Base-by-base conservation (phyloP, 1,140 invertebrate genomes). In the Wiebesia pumilae region DNA sequence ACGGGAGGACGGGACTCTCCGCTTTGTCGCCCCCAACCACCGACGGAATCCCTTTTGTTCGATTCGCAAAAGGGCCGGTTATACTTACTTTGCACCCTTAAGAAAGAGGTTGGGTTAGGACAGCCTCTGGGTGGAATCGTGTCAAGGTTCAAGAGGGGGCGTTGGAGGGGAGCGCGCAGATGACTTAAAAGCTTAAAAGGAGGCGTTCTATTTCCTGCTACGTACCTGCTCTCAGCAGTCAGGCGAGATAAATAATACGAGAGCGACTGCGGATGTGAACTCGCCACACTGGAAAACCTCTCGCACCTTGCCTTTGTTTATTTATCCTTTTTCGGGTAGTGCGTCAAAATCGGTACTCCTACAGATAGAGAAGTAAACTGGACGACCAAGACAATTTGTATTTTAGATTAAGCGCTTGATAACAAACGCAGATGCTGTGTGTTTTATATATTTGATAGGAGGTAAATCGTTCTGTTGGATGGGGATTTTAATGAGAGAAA, bases 201-300 rank as follows among this genome's bases (percentile, higher is more conserved):
- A 43, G 80, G 62, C n/a, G 80, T 65, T 77, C 71, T 84, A 84
- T 77, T 84, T 84, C 47, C 51, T 85, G 69, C 3, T 30, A 38
- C 40, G 38, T 80, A 71, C 83, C 73, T 79, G 71, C 51, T 21
- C 43, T 9, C 51, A 54, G 9, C 9, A 54, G 51, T 7, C 4
- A 4, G 12, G 51, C 51, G 51, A 54, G 51, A 54, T 14, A 54
- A 54, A 54, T 54, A 54, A 16, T n/a, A 69, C 65, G 21, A 21
- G 21, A 21, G 51, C 73, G 33, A 16, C 14, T n/a, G n/a, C 27
- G 43, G 21, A 27, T 62, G 24, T 27, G 58, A 6, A 24, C 24
- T 47, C 43, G 43, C 6, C 43, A 14, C 43, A 47, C 43, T 47
- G 43, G 43, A 14, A 1, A 3, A 19, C 21, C 10, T 2, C 6